Evolutionary conservation across 2,888 invertebrate genomes (phyloP).

Genomic region (Acrocera orbiculus): DNA sequence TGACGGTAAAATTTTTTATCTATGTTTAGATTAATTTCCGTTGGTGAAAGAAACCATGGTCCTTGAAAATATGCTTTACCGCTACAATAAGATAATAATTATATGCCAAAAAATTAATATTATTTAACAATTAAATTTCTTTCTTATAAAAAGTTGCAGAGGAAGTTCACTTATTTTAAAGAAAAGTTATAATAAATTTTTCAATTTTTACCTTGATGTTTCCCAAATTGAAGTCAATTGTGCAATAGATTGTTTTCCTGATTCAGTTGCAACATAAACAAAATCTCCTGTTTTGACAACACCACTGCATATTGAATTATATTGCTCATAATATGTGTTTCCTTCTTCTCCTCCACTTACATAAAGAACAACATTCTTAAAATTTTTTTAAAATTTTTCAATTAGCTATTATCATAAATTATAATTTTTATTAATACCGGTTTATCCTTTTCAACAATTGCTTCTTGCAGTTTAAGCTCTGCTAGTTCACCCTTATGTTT

Average conservation of each 20-base stretch:
- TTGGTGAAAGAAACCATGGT: constrained; percentile 78
- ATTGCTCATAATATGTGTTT: constrained; percentile 83
- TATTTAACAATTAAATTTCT: constrained; percentile 1
- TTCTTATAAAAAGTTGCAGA: too few relatives aligned
- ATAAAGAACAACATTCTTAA: constrained; percentile 62
- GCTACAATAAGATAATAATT: constrained; percentile 38
- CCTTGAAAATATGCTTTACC: constrained; percentile 86
- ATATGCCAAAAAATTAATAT: too few relatives aligned
- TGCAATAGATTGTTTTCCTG: constrained; percentile 77
- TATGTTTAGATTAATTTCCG: constrained; percentile 55
- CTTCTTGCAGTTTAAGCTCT: constrained; percentile 65
- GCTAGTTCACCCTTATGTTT: constrained; percentile 80
- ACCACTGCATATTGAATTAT: constrained; percentile 66
- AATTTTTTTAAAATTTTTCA: too few relatives aligned
- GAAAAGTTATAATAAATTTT: constrained; percentile 1
- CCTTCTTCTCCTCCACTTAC: constrained; percentile 54
- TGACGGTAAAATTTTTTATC: constrained; percentile 77
- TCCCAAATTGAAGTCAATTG: constrained; percentile 93
- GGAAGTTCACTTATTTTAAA: too few relatives aligned
- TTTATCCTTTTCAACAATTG: constrained; percentile 67
- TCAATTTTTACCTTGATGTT: constrained; percentile 52
- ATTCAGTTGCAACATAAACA: constrained; percentile 84
- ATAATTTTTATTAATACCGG: too few relatives aligned
- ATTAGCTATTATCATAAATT: too few relatives aligned
- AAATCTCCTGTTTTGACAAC: constrained; percentile 81